A percentile compares a stretch with the other conserved stretches of the same genome.
Conservation (phyloP, 2,888 invertebrate species). For the Synergus japonicus region DNA sequence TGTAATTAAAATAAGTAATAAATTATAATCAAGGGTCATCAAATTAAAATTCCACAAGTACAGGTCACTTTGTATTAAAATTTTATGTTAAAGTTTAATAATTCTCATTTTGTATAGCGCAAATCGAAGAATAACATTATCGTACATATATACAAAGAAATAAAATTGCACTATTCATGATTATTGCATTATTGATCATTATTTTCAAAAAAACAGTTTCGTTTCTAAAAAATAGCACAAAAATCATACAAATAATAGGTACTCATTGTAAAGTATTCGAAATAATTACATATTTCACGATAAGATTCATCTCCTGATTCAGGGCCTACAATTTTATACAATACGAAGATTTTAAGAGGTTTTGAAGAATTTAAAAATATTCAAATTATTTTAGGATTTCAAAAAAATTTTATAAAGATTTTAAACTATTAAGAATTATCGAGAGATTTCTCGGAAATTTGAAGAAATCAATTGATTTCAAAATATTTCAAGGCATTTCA, state of each 20-base stretch:
- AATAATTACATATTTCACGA: conserved; percentile 26
- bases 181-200: neutral
- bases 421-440: too few species aligned
- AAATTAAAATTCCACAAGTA: neutral
- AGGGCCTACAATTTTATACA: too few species aligned
- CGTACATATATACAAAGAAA: conserved; percentile 17
- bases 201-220: neutral
- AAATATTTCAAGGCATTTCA: too few species aligned
- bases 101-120: conserved; percentile 56
- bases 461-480: too few species aligned
- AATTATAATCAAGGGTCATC: conserved; percentile 10
- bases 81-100: conserved; percentile 65
- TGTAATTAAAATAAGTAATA: neutral
- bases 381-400: too few species aligned
- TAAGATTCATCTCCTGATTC: conserved; percentile 44
- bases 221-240: neutral
- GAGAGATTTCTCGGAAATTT: too few species aligned
- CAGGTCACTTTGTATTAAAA: conserved; percentile 60
- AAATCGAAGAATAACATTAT: conserved; percentile 3
- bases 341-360: too few species aligned
- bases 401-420: too few species aligned
- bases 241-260: conserved; percentile 20
- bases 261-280: conserved; percentile 42
- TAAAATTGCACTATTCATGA: conserved; percentile 26
- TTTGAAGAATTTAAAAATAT: too few species aligned